These are phyloP conservation scores for Tyria jacobaeae DNA, from an alignment of 2,888 invertebrate species.

Conservation along the genomic window DNA sequence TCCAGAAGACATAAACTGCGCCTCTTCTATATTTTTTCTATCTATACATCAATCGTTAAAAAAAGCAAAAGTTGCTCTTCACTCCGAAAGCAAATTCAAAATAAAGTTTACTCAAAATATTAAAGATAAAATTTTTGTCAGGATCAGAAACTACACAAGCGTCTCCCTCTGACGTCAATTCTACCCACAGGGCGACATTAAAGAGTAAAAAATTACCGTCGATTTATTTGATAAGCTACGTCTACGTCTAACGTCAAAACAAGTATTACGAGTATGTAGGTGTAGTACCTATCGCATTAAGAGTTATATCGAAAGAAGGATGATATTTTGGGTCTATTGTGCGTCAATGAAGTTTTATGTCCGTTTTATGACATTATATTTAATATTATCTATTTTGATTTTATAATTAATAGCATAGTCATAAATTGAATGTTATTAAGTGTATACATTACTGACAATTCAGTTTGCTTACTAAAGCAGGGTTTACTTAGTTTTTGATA, in stretches of 20 bases:
- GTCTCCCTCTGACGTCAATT: slow-evolving; percentile 39
- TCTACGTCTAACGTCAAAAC: slow-evolving; percentile 32
- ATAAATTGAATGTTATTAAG: too few species aligned
- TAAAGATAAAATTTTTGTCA: slow-evolving; percentile 12
- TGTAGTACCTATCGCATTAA: too few species aligned
- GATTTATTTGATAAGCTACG: slow-evolving; percentile 35
- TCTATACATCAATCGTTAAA: too few species aligned
- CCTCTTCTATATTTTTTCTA: too few species aligned
- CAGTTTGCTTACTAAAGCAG: too few species aligned
- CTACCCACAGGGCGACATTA: slow-evolving; percentile 32
- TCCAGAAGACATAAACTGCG: too few species aligned
- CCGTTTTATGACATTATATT: slow-evolving; percentile 11
- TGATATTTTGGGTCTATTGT: slow-evolving; percentile 27
- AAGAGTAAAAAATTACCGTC: slow-evolving; percentile 28
- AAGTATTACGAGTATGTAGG: too few species aligned
- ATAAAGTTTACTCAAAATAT: slow-evolving; percentile 1
- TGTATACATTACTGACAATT: too few species aligned
- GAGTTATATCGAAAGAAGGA: slow-evolving; percentile 17
- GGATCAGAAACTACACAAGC: slow-evolving; percentile 17
- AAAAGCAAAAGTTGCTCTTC: too few species aligned
- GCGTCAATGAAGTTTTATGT: slow-evolving; percentile 26
- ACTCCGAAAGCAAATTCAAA: background rate
- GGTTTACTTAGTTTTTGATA: too few species aligned
- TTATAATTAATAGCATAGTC: background rate
- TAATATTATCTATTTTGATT: background rate